Conservation (phyloP, 2,797 vertebrate species). For the Myotis planiceps region DNA sequence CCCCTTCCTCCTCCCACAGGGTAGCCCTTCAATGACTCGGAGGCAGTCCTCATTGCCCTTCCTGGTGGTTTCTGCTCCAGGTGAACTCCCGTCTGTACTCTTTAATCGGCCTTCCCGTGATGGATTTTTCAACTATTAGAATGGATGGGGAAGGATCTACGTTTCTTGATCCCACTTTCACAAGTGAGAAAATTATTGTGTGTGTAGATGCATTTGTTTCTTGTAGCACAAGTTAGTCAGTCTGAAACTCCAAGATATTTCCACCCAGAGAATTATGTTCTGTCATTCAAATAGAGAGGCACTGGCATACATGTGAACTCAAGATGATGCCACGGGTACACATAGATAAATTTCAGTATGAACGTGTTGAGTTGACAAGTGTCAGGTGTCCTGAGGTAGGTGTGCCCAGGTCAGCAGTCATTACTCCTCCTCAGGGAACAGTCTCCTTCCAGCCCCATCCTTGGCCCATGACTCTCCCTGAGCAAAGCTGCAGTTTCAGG, state of each 20-base stretch:
- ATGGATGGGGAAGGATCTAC: not conserved
- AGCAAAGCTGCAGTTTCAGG: not conserved
- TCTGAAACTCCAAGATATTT: not conserved
- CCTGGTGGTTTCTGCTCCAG: not conserved
- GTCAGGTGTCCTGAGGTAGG: not conserved
- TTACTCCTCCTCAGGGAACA: not conserved
- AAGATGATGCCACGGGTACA: not conserved
- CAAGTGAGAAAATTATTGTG: not conserved
- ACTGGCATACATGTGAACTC: not conserved
- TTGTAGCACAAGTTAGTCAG: not conserved
- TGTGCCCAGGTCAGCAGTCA: not conserved
- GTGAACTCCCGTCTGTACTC: not conserved
- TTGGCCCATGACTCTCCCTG: not conserved
- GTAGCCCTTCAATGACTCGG: not conserved
- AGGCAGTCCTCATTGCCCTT: not conserved
- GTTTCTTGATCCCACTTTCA: not conserved
- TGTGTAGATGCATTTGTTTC: not conserved
- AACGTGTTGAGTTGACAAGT: not conserved
- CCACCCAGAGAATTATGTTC: not conserved
- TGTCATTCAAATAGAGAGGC: not conserved
- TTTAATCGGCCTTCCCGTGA: not conserved
- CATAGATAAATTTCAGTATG: not conserved
- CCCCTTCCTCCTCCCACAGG: not conserved
- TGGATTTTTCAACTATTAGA: not conserved
- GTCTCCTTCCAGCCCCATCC: not conserved